These are phyloP conservation scores for Leptinotarsa juncta DNA, from an alignment of 2,888 invertebrate genomes.

Conservation along the genomic window DNA sequence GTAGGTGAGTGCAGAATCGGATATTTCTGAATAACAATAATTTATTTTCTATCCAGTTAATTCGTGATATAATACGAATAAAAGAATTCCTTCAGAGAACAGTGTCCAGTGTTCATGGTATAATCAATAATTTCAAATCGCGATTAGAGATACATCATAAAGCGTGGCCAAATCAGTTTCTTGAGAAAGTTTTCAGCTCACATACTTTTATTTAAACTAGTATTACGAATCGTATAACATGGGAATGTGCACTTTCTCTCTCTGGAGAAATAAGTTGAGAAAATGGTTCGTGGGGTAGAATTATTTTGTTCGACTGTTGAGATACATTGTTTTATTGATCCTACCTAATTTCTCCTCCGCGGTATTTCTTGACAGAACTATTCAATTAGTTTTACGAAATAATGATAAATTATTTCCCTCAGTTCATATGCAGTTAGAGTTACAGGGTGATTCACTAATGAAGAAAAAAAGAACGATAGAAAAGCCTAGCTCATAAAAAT, in stretches of 20 bases:
- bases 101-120: neutral
- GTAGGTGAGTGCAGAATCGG: neutral
- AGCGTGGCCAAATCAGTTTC: neutral
- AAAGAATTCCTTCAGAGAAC: neutral
- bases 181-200: neutral
- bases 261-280: neutral
- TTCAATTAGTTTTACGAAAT: no score
- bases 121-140: neutral
- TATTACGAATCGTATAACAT: slow-evolving; percentile 1
- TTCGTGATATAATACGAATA: neutral
- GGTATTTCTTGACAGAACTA: no score
- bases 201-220: neutral
- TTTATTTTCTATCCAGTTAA: neutral
- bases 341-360: neutral
- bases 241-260: neutral
- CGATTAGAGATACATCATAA: neutral
- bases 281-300: neutral
- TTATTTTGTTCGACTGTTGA: neutral
- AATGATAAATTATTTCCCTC: no score
- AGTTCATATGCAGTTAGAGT: no score
- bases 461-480: no score
- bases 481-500: no score
- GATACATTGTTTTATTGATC: neutral
- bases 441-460: no score
- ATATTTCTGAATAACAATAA: neutral